Conservation (phyloP, 1,140 invertebrate genomes). For the Copidosoma floridanum region DNA sequence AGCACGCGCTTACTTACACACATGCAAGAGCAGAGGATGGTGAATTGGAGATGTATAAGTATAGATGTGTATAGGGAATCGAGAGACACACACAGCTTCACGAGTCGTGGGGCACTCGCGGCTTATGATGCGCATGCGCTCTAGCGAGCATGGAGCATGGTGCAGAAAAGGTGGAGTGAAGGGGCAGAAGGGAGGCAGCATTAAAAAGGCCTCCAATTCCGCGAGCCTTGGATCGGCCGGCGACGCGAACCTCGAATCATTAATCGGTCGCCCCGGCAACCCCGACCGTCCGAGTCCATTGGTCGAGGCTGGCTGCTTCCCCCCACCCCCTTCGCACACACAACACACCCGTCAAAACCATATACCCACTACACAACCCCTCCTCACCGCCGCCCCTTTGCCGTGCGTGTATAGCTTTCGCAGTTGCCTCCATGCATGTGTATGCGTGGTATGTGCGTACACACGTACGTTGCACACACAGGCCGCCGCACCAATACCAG, state of each 20-base stretch:
- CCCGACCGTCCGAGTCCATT: constrained; percentile 46
- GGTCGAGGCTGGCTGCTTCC: constrained; percentile 37
- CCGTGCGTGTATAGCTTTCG: not conserved
- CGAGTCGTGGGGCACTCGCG: not conserved
- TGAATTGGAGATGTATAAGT: too few relatives aligned
- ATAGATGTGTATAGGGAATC: not conserved
- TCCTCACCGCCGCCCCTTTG: not conserved
- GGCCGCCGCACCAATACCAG: too few relatives aligned
- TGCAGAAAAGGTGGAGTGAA: not conserved
- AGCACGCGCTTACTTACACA: too few relatives aligned
- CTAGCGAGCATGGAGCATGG: not conserved
- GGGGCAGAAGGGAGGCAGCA: not conserved
- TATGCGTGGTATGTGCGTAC: too few relatives aligned
- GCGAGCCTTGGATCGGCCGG: not conserved
- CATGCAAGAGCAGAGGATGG: too few relatives aligned
- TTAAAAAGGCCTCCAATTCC: constrained; percentile 19
- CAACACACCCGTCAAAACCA: not conserved
- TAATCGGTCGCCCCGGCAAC: constrained; percentile 57
- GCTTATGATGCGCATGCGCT: constrained; percentile 1
- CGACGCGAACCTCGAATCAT: constrained; percentile 48
- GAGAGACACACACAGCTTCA: not conserved
- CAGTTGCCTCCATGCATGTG: too few relatives aligned
- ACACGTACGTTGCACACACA: too few relatives aligned
- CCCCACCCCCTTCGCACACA: constrained; percentile 28
- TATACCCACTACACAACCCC: not conserved